These are phyloP conservation scores for Calameuta filiformis DNA, from an alignment of 2,888 invertebrate genomes.

Conservation along the genomic window DNA sequence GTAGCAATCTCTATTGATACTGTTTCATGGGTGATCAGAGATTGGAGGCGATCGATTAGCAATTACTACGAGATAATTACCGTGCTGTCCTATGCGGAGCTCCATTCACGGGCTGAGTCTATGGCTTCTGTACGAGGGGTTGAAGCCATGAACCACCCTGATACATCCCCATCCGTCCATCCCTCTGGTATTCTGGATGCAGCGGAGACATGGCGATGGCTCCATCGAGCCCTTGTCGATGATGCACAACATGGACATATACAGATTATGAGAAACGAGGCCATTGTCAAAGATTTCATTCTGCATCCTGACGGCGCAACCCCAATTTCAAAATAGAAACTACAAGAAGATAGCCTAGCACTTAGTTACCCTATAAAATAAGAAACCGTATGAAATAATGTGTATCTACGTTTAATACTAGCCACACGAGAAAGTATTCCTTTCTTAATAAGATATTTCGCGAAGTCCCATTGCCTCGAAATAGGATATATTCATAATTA, in stretches of 20 bases:
- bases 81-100: constrained; percentile 21
- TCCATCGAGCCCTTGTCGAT: not conserved
- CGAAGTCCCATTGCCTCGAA: too few relatives aligned
- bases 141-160: not conserved
- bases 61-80: constrained; percentile 54
- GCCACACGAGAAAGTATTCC: too few relatives aligned
- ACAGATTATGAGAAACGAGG: not conserved
- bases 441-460: too few relatives aligned
- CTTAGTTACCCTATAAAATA: too few relatives aligned
- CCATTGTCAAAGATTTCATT: not conserved
- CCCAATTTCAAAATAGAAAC: not conserved
- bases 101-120: constrained; percentile 16
- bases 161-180: not conserved
- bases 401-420: too few relatives aligned
- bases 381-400: too few relatives aligned
- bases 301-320: not conserved
- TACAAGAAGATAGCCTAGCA: too few relatives aligned
- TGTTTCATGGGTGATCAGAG: constrained; percentile 45
- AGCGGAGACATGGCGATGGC: not conserved
- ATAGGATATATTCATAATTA: too few relatives aligned
- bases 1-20: constrained; percentile 41
- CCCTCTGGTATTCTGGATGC: not conserved
- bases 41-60: constrained; percentile 52
- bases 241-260: not conserved
- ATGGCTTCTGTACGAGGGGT: not conserved